Base-by-base conservation (phyloP, 2,113 vertebrate species). In the Copsychus sechellarum region DNA sequence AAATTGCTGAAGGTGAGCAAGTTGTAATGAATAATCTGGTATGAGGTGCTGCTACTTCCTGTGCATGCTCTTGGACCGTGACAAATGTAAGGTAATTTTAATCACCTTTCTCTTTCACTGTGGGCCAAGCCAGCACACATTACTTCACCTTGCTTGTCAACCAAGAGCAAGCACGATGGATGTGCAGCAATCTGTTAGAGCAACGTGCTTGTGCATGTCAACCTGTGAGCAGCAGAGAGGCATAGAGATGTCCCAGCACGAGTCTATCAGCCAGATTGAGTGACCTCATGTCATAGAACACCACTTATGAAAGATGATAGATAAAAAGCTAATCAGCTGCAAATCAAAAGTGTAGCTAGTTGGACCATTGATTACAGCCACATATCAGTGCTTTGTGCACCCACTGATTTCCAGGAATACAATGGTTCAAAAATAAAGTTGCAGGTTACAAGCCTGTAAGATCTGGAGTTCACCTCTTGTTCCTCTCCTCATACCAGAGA, bases 61-160 rank as follows among this genome's bases (percentile, higher is more conserved):
- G 28, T 3, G 2, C 22, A 8, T 40, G 8, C 40, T 65, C 42
- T 45, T 76, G 50, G 57, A 84, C n/a, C 18, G 2, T 31, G 66
- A 80, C 1, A 6, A 66, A 80, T 48, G 17, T 20, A 66, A 76
- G 31, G 24, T 34, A 71, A 85, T 91, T 90, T 67, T 76, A 53
- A 53, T 60, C 45, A 81, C n/a, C n/a, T 82, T 92, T 92, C 74
- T 79, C 51, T 47, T 92, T 73, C 72, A 34, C 42, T 50, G 43
- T 72, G 31, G 62, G 23, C 74, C 36, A 60, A 76, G 11, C 33
- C n/a, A 34, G 50, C 62, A 60, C 40, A 77, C 80, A 94, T 86
- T 38, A 51, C 36, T 88, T 94, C 71, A 86, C 67, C 82, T 95
- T 64, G 58, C 42, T 69, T 88, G 62, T 82, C 88, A 88, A 20